These are phyloP conservation scores for Cyanoliseus patagonus DNA, from an alignment of 2,113 vertebrate species.

Conservation along the genomic window DNA sequence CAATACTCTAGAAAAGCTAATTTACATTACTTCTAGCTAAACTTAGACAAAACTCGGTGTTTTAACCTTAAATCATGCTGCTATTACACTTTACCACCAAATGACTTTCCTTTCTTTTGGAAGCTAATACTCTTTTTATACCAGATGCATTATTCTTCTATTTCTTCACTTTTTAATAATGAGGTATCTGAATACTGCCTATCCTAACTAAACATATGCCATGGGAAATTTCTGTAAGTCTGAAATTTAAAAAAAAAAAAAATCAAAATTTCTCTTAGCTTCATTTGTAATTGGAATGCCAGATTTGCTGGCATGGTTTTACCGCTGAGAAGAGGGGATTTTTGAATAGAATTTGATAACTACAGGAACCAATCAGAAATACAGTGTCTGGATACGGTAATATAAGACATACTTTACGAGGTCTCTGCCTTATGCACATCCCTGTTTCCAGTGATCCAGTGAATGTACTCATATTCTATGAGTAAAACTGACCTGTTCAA, in stretches of 20 bases:
- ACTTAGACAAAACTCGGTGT: not conserved
- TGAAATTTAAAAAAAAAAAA: not conserved
- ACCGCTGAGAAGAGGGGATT: not conserved
- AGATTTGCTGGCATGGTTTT: constrained; percentile 13
- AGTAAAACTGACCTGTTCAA: not conserved
- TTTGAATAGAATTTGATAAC: constrained; percentile 43
- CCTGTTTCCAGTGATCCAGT: not conserved
- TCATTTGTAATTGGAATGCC: constrained; percentile 1
- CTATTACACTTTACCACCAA: not conserved
- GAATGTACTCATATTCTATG: not conserved
- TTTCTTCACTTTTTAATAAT: not conserved
- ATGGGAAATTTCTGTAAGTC: not conserved
- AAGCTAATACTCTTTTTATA: not conserved
- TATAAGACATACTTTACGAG: not conserved
- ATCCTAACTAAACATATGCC: not conserved
- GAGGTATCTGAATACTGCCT: not conserved
- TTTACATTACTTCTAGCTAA: not conserved
- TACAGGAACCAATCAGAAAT: constrained; percentile 3
- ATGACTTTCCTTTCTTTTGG: not conserved
- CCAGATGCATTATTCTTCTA: not conserved
- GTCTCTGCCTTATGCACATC: not conserved
- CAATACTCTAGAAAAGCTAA: not conserved
- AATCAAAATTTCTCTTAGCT: not conserved
- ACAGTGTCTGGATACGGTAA: not conserved
- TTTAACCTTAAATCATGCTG: not conserved